Base-by-base conservation (phyloP, 2,888 invertebrate genomes). In the Trypoxylon attenuatum region DNA sequence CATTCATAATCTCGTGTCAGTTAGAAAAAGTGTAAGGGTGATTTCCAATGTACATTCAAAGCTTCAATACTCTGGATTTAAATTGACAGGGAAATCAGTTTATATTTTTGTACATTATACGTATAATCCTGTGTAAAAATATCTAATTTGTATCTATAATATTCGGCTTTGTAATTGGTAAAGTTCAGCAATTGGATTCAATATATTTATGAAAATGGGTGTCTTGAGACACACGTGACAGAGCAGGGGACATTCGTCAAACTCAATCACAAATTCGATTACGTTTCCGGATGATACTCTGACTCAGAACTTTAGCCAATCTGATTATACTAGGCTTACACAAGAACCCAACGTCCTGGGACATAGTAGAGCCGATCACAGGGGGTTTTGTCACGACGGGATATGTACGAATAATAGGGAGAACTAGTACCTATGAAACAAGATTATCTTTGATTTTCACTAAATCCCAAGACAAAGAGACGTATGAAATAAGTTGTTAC, bases 401-500 rank as follows among this genome's bases (percentile, higher is more conserved):
- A 50, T 64, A 59, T 39, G 33, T 33, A 29, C 46, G 66, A 59
- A 67, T 52, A 62, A 29, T 47, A 19, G 5, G 13, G 29, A 29
- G 57, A 65, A 50, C 29, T 33, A 16, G 18, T 15, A 45, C 43
- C 47, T 19, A 33, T 42, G 33, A 54, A 54, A 67, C 22, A 22
- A 45, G 67, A 65, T 67, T 67, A 65, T 47, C 50, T 47, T 41
- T 59, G 67, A 46, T 67, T 67, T 33, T 58, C 50, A 33, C 13
- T 33, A n/a, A 29, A 8, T 18, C 41, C 46, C 33, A 18, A 45
- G 21, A 54, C 13, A n/a, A n/a, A n/a, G n/a, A n/a, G n/a, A n/a
- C n/a, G n/a, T n/a, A n/a, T n/a, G 2, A 10, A 33, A 13, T 13
- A 33, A 33, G n/a, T 33, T 33, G 33, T 33, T 10, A 10, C 8